Evolutionary conservation across 2,113 vertebrate genomes (phyloP).

Genomic region (Reinhardtius hippoglossoides): DNA sequence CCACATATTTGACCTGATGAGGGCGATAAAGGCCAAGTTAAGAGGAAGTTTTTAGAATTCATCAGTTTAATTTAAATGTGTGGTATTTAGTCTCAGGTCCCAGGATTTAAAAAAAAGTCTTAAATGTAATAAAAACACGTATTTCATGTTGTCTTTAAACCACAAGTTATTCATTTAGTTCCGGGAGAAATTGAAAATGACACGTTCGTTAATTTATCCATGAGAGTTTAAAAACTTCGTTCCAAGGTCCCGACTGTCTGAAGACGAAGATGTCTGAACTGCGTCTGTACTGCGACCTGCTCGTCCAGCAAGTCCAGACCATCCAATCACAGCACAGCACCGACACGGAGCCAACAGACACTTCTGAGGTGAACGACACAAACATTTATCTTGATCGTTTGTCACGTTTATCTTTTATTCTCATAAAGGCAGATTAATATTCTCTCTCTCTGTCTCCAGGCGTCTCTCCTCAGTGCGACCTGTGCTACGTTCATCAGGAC

Average conservation of each 20-base stretch:
- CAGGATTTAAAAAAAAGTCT: too few relatives aligned
- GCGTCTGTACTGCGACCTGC: conserved; percentile 96
- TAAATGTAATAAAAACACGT: too few relatives aligned
- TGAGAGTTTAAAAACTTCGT: background rate
- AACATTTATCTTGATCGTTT: too few relatives aligned
- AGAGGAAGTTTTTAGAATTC: too few relatives aligned
- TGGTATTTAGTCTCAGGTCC: too few relatives aligned
- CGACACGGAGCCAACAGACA: conserved; percentile 52
- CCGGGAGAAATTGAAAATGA: background rate
- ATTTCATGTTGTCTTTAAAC: background rate
- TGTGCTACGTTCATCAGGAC: conserved; percentile 97
- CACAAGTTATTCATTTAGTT: too few relatives aligned
- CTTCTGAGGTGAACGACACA: conserved; percentile 53
- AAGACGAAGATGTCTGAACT: conserved; percentile 99
- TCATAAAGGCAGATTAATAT: background rate
- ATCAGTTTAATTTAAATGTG: too few relatives aligned
- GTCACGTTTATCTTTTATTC: background rate
- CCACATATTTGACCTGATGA: too few relatives aligned
- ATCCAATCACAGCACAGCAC: conserved; percentile 83
- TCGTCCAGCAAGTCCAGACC: conserved; percentile 76
- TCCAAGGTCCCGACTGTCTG: conserved; percentile 85
- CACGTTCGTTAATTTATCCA: too few relatives aligned
- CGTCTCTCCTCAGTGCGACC: conserved; percentile 94
- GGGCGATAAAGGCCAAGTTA: too few relatives aligned
- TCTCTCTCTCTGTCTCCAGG: conserved; percentile 30